These are phyloP conservation scores for Vicugna pacos DNA, from an alignment of 2,113 vertebrate genomes.

Conservation along the genomic window DNA sequence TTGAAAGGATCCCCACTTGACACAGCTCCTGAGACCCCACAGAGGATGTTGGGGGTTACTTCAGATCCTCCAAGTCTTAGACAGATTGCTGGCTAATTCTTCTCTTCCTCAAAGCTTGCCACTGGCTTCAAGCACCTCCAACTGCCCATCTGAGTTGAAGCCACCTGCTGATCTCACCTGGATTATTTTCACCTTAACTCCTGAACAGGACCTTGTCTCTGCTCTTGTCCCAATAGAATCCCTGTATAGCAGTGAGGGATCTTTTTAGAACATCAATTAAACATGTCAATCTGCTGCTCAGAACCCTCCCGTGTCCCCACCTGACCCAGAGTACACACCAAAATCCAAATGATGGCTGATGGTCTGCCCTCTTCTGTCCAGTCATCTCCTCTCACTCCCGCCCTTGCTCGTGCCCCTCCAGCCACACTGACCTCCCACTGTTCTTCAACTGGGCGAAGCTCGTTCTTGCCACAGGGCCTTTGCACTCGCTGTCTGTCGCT, in stretches of 20 bases:
- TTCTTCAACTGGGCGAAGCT: not conserved
- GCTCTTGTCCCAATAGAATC: not conserved
- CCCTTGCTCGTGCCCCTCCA: not conserved
- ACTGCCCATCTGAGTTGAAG: not conserved
- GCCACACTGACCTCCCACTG: not conserved
- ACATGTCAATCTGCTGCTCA: not conserved
- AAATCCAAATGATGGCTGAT: accelerated
- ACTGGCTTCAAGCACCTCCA: not conserved
- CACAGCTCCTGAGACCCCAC: not conserved
- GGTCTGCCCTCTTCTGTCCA: not conserved
- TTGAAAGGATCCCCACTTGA: not conserved
- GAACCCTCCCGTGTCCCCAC: not conserved
- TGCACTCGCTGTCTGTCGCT: not conserved
- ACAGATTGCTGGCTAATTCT: not conserved
- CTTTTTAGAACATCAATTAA: not conserved
- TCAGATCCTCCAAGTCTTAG: not conserved
- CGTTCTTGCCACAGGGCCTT: not conserved
- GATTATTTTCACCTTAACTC: not conserved
- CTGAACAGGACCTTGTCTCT: not conserved
- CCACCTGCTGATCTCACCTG: not conserved
- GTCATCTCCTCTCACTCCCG: not conserved
- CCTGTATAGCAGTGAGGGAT: not conserved
- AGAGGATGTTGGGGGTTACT: not conserved
- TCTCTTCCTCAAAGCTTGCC: not conserved
- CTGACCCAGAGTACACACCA: not conserved